Percentiles rank a stretch among this genome's conserved stretches.
These are phyloP conservation scores for Serripes groenlandicus DNA, from an alignment of 2,888 invertebrate genomes.

Conservation along the genomic window DNA sequence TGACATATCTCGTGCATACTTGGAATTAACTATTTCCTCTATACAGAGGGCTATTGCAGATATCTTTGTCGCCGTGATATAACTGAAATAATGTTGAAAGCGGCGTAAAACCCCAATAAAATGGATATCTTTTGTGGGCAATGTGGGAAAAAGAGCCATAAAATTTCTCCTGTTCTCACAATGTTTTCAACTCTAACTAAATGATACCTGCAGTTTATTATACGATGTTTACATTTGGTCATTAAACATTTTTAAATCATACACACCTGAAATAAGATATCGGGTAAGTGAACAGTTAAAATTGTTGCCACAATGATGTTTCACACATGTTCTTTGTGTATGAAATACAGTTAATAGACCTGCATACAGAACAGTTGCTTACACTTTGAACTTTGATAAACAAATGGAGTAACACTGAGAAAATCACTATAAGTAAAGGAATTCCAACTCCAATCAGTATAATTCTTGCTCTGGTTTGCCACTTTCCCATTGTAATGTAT, in stretches of 20 bases:
- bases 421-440: conserved; percentile 52
- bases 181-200: not conserved
- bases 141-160: not conserved
- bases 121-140: not conserved
- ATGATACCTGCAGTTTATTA: too few species aligned
- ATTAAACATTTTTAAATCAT: too few species aligned
- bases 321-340: conserved; percentile 74
- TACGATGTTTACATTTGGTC: too few species aligned
- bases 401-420: conserved; percentile 61
- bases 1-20: too few species aligned
- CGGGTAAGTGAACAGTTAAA: not conserved
- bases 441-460: conserved; percentile 61
- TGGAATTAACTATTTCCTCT: too few species aligned
- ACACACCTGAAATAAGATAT: too few species aligned
- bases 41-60: too few species aligned
- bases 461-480: conserved; percentile 62
- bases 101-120: too few species aligned
- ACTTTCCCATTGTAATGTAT: conserved; percentile 76
- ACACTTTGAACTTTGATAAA: conserved; percentile 72
- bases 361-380: conserved; percentile 66
- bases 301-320: conserved; percentile 19
- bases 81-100: too few species aligned
- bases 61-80: too few species aligned
- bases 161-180: conserved; percentile 1
- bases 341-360: conserved; percentile 73